phyloP scores from a whole-genome alignment of 2,888 invertebrate genomes.

The Sesia bembeciformis region DNA sequence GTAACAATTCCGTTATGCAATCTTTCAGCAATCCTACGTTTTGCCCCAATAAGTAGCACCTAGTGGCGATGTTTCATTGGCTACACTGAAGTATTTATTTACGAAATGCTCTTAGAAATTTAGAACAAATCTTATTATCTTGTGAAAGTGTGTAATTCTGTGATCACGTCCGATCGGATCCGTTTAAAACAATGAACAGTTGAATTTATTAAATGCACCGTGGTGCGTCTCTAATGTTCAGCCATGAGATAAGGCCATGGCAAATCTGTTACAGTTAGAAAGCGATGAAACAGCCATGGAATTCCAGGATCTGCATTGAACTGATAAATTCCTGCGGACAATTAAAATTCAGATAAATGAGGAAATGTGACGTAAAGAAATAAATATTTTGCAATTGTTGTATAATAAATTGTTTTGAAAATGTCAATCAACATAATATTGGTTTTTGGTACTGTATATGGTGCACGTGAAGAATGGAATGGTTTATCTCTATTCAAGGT shows the following conservation, averaged over 20 bases:
- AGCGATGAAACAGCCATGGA: conserved; percentile 1
- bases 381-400: too few species aligned
- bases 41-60: not conserved
- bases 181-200: conserved; percentile 8
- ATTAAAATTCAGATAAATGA: too few species aligned
- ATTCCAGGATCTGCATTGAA: not conserved
- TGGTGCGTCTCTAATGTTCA: conserved; percentile 7
- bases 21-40: not conserved
- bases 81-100: not conserved
- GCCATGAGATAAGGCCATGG: conserved; percentile 9
- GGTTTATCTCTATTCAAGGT: too few species aligned
- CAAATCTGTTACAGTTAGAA: conserved; percentile 7
- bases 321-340: too few species aligned
- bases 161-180: conserved; percentile 6
- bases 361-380: too few species aligned
- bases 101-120: not conserved
- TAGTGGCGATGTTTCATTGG: not conserved
- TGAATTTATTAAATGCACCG: conserved; percentile 6
- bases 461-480: too few species aligned
- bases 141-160: conserved; percentile 6
- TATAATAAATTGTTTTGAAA: too few species aligned
- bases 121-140: not conserved
- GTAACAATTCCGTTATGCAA: not conserved
- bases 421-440: too few species aligned
- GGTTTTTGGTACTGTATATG: too few species aligned